phyloP scores from a whole-genome alignment of 2,113 vertebrate species.

The Embiotoca jacksoni region DNA sequence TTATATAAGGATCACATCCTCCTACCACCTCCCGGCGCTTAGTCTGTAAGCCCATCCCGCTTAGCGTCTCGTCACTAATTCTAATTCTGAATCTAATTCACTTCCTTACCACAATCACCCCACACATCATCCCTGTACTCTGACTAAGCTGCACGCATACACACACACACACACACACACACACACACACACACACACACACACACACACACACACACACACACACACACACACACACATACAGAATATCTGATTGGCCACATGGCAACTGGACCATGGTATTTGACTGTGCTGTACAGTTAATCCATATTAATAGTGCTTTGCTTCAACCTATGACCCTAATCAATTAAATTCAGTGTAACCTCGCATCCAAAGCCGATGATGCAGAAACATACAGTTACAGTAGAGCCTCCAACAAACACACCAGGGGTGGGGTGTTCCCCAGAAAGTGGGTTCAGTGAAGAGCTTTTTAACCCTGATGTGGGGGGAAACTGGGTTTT shows the following conservation, averaged over 20 bases:
- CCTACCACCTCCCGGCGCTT: conserved; percentile 43
- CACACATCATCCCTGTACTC: conserved; percentile 66
- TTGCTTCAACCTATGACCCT: conserved; percentile 40
- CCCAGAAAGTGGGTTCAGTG: conserved; percentile 16
- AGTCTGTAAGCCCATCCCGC: conserved; percentile 75
- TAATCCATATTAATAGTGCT: conserved; percentile 65
- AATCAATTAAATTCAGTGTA: conserved; percentile 50
- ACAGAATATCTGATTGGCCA: conserved; percentile 47
- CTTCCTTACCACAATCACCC: conserved; percentile 76
- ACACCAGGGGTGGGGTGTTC: conserved; percentile 8
- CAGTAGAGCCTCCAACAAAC: conserved; percentile 9
- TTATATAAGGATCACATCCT: conserved; percentile 53
- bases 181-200: conserved; percentile 18
- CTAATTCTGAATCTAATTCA: conserved; percentile 78
- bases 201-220: conserved; percentile 17
- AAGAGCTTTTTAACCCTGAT: conserved; percentile 23
- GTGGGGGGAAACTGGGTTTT: conserved; percentile 6
- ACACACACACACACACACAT: conserved; percentile 26
- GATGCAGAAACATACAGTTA: conserved; percentile 31
- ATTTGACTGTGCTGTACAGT: conserved; percentile 48
- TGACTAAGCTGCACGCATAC: conserved; percentile 32
- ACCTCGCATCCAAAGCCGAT: not conserved
- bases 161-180: conserved; percentile 24
- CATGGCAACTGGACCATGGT: conserved; percentile 33
- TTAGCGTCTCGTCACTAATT: conserved; percentile 74